These are phyloP conservation scores for Pocillopora verrucosa DNA, from an alignment of 64 coral and sea anemone species.

Conservation along the genomic window DNA sequence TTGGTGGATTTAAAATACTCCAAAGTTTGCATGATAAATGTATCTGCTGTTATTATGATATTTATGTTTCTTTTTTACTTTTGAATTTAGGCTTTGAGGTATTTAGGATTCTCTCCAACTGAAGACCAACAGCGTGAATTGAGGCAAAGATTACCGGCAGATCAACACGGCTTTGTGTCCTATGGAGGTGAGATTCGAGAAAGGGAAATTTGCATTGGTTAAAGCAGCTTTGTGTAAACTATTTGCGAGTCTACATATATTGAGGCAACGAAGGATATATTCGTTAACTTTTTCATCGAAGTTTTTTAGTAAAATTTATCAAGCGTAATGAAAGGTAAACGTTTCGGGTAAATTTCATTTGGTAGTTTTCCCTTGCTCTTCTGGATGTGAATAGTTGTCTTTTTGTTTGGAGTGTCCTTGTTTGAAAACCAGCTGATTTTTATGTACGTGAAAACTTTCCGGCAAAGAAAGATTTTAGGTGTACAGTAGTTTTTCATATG, in stretches of 20 bases:
- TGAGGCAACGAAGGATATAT: neutral
- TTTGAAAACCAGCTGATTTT: too few relatives aligned
- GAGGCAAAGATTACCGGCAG: constrained; percentile 63
- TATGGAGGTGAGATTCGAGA: constrained; percentile 75
- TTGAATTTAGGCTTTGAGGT: constrained; percentile 76
- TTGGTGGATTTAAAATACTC: neutral
- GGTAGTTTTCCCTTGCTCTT: too few relatives aligned
- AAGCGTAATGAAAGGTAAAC: too few relatives aligned
- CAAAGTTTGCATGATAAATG: neutral
- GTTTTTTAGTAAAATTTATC: too few relatives aligned
- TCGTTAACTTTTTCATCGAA: too few relatives aligned
- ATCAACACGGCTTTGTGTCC: constrained; percentile 73
- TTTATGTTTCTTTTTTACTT: neutral
- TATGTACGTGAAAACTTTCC: too few relatives aligned
- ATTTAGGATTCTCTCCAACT: constrained; percentile 87
- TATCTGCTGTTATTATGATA: neutral
- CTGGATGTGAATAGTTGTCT: too few relatives aligned
- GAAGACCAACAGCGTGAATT: constrained; percentile 79
- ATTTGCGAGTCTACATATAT: neutral
- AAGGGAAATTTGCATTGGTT: neutral
- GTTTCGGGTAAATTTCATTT: too few relatives aligned
- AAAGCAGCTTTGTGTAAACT: neutral
- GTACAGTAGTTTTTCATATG: too few relatives aligned
- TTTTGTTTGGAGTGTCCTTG: too few relatives aligned
- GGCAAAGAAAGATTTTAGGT: too few relatives aligned